phyloP scores from a whole-genome alignment of 2,113 vertebrate genomes.

The Cinclus cinclus region DNA sequence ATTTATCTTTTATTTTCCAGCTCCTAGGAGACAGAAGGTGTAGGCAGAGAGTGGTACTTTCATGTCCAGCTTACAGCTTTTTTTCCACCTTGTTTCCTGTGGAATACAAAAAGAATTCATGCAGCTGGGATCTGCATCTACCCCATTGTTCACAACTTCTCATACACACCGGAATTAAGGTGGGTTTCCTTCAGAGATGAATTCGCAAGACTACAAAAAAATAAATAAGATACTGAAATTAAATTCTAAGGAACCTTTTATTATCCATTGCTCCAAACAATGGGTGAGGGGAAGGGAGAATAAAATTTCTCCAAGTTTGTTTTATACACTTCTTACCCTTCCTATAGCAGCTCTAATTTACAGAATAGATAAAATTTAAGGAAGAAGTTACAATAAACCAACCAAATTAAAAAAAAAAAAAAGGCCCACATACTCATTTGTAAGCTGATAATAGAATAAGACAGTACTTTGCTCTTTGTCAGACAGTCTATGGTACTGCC shows the following conservation, averaged over 20 bases:
- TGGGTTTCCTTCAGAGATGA: background rate
- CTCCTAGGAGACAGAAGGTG: background rate
- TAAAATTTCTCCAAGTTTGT: background rate
- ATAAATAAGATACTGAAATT: background rate
- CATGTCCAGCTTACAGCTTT: background rate
- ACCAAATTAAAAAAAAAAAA: background rate
- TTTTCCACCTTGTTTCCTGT: background rate
- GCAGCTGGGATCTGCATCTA: background rate
- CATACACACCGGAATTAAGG: background rate
- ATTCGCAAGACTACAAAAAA: background rate
- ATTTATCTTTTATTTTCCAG: constrained; percentile 3
- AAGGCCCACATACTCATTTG: background rate
- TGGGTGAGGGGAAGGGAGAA: background rate
- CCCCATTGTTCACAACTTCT: background rate
- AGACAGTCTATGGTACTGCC: background rate
- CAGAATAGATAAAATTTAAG: background rate
- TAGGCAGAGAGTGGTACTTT: background rate
- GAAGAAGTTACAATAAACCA: background rate
- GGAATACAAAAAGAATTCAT: background rate
- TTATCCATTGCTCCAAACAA: background rate
- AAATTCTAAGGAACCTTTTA: background rate
- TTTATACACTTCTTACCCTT: background rate
- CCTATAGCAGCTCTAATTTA: background rate
- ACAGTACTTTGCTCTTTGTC: background rate
- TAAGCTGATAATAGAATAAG: background rate